Evolutionary conservation across 2,113 vertebrate species (phyloP), one percentile per base, ranked within the genome.

Genomic region (Rhabdomys dilectus): DNA sequence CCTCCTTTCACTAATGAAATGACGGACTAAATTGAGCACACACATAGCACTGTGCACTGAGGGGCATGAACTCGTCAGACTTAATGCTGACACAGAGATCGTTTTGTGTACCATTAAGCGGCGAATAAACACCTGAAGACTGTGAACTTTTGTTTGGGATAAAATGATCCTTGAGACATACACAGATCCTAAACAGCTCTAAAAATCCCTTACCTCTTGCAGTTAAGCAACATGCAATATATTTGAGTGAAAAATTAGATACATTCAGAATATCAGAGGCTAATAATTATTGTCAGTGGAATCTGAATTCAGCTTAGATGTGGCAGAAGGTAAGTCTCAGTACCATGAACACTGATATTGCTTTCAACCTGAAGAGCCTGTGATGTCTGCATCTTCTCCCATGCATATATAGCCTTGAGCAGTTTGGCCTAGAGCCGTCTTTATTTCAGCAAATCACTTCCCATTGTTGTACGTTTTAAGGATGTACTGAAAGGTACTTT

Each of bases 361-460:
- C 56, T 97, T 97, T 97, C 2, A 1, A 96, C 80, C 77, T 88
- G n/a, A 5, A 53, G 92, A 96, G 64, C 24, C 94, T 97, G 87
- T 97, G 93, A 96, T 96, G 70, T 93, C 72, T 98, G 64, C 96
- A 29, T 97, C 68, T 96, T 91, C 84, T 97, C 78, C 93, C 91
- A 88, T 42, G 97, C 88, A 98, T 78, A 60, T 88, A 72, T 91
- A 58, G 89, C 94, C 96, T 94, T 93, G 45, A 98, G 96, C 95
- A 89, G 82, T 98, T 98, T 98, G 98, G 97, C 68, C 11, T 53
- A 53, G 66, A 72, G 95, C 96, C 97, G 97, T 95, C 98, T 98
- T 97, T 88, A 98, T 89, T 98, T 98, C 92, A 95, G 88, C 73
- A 97, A 97, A 98, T 97, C 96, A 97, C 93, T 98, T 97, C 91